Evolutionary conservation across 2,797 vertebrate species (phyloP).

Genomic region (Rhinogobio ventralis): DNA sequence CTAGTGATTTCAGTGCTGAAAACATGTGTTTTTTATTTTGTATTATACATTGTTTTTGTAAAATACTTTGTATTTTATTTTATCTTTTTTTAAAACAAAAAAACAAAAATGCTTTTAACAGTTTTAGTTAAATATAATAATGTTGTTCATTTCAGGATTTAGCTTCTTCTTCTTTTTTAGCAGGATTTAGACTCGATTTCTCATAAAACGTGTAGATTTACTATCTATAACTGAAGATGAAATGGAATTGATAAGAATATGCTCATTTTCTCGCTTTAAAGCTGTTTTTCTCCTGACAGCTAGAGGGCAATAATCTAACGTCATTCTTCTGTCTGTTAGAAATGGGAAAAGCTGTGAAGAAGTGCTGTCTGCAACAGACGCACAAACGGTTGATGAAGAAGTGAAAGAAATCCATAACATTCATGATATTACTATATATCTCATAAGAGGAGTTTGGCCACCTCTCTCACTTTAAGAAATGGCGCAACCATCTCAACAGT

Average conservation of each 20-base stretch:
- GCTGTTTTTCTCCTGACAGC: constrained; percentile 14
- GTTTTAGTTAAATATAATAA: too few species aligned
- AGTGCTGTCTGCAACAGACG: not conserved
- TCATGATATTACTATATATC: not conserved
- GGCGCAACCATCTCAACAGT: constrained; percentile 28
- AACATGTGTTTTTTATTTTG: not conserved
- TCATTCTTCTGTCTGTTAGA: not conserved
- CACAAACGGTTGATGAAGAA: constrained; percentile 18
- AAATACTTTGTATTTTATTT: not conserved
- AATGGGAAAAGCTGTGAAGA: constrained; percentile 11
- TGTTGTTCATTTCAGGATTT: not conserved
- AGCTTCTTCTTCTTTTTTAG: not conserved
- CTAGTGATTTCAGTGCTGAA: not conserved
- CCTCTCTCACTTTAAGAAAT: constrained; percentile 17
- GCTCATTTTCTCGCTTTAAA: too few species aligned
- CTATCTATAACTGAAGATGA: not conserved
- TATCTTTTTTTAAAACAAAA: not conserved
- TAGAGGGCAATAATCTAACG: not conserved
- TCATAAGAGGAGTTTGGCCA: not conserved
- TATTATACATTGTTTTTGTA: too few species aligned
- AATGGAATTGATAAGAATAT: not conserved
- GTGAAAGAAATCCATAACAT: constrained; percentile 8
- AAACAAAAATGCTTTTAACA: not conserved
- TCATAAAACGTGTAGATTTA: not conserved
- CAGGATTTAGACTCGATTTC: not conserved